Evolutionary conservation across 1,140 invertebrate genomes (phyloP).

Genomic region (Hycleus phaleratus): DNA sequence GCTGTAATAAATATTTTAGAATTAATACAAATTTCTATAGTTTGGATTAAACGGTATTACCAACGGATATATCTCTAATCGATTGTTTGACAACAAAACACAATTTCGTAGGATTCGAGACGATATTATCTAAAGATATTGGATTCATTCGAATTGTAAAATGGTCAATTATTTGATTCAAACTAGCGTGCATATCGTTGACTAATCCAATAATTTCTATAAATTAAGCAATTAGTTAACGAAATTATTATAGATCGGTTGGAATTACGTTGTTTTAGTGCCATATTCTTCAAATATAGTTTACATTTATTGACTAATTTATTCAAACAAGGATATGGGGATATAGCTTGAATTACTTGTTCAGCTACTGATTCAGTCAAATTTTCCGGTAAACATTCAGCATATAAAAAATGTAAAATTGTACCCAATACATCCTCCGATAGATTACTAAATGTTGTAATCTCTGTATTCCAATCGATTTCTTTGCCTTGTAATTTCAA

Average conservation of each 20-base stretch:
- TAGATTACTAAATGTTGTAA: conserved; percentile 45
- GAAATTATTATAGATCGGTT: neutral
- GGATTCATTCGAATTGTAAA: conserved; percentile 36
- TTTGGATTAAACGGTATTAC: conserved; percentile 23
- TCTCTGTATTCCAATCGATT: conserved; percentile 45
- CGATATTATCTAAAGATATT: conserved; percentile 31
- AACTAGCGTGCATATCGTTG: conserved; percentile 52
- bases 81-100: conserved; percentile 55
- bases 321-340: conserved; percentile 45
- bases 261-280: conserved; percentile 55
- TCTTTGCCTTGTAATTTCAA: conserved; percentile 48
- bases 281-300: conserved; percentile 52
- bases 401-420: conserved; percentile 55
- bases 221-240: conserved; percentile 10
- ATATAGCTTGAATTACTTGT: conserved; percentile 46
- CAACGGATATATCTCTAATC: conserved; percentile 51
- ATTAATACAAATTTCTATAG: neutral
- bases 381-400: conserved; percentile 52
- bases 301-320: conserved; percentile 50
- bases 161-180: conserved; percentile 50
- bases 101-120: conserved; percentile 47
- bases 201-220: conserved; percentile 55
- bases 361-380: conserved; percentile 49
- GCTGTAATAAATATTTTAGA: conserved; percentile 32
- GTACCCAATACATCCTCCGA: conserved; percentile 51